Conservation (phyloP, 2,888 invertebrate species). For the Leucophenga maculata region DNA sequence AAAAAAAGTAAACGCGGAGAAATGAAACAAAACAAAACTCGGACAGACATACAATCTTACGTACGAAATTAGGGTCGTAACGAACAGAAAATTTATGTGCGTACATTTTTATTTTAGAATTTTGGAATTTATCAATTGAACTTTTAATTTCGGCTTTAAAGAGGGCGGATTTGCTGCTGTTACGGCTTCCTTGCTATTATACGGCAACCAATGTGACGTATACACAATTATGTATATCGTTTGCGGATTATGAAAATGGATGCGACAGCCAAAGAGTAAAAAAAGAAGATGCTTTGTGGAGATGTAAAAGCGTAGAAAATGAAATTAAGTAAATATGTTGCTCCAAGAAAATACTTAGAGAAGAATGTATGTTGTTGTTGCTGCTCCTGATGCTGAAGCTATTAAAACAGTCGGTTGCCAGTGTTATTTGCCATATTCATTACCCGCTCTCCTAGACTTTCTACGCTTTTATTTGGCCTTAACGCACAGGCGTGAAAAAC, state of each 20-base stretch:
- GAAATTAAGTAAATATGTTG: slow-evolving; percentile 63
- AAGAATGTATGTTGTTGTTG: neutral
- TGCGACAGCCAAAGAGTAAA: slow-evolving; percentile 21
- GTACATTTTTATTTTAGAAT: slow-evolving; percentile 28
- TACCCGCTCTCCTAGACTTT: slow-evolving; percentile 39
- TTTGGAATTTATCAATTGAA: slow-evolving; percentile 53
- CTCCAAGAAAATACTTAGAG: slow-evolving; percentile 25
- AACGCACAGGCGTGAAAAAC: slow-evolving; percentile 43
- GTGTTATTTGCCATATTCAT: too few relatives aligned
- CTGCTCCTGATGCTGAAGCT: neutral
- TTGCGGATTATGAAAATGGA: slow-evolving; percentile 52
- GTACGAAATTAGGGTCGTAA: neutral
- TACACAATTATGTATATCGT: slow-evolving; percentile 54
- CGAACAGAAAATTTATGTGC: slow-evolving; percentile 9
- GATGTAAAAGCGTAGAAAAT: slow-evolving; percentile 42
- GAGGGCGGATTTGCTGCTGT: slow-evolving; percentile 16
- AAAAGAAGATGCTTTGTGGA: slow-evolving; percentile 4
- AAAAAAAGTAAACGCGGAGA: neutral
- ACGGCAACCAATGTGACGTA: slow-evolving; percentile 50
- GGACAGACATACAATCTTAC: too few relatives aligned
- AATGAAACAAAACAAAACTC: neutral
- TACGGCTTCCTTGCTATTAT: slow-evolving; percentile 8
- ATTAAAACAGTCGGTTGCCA: neutral
- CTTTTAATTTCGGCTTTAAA: slow-evolving; percentile 51
- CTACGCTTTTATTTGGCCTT: slow-evolving; percentile 46